These are phyloP conservation scores for Thalassoma bifasciatum DNA, from an alignment of 2,113 vertebrate species.

Conservation along the genomic window DNA sequence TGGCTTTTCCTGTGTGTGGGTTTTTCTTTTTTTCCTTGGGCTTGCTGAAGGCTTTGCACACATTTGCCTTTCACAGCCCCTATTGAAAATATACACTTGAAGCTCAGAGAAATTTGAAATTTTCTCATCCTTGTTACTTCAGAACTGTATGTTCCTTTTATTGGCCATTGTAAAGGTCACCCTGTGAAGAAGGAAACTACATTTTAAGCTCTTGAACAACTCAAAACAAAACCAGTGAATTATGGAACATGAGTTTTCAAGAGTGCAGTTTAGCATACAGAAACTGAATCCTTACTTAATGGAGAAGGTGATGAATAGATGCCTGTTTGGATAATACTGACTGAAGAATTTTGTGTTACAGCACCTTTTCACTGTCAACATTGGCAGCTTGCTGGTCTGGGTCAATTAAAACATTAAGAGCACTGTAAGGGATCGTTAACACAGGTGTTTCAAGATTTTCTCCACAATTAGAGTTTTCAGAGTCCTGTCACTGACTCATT, in stretches of 20 bases:
- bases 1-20: background rate
- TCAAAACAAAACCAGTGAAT: background rate
- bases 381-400: too few species aligned
- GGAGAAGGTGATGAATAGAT: background rate
- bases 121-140: background rate
- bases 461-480: background rate
- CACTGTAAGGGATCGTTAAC: background rate
- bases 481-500: background rate
- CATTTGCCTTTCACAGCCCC: background rate
- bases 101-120: background rate
- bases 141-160: background rate
- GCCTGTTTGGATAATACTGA: background rate
- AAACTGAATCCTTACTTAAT: background rate
- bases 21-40: background rate
- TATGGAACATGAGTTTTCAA: background rate
- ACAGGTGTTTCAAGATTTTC: background rate
- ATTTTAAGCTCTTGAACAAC: background rate
- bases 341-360: background rate
- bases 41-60: background rate
- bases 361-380: background rate
- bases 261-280: background rate
- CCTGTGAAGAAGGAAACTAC: background rate
- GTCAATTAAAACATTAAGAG: background rate
- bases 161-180: background rate
- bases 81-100: slow-evolving; percentile 21